Percentiles rank a stretch among this genome's conserved stretches.
These are phyloP conservation scores for Opisthograptis luteolata DNA, from an alignment of 2,888 invertebrate species.

Conservation along the genomic window DNA sequence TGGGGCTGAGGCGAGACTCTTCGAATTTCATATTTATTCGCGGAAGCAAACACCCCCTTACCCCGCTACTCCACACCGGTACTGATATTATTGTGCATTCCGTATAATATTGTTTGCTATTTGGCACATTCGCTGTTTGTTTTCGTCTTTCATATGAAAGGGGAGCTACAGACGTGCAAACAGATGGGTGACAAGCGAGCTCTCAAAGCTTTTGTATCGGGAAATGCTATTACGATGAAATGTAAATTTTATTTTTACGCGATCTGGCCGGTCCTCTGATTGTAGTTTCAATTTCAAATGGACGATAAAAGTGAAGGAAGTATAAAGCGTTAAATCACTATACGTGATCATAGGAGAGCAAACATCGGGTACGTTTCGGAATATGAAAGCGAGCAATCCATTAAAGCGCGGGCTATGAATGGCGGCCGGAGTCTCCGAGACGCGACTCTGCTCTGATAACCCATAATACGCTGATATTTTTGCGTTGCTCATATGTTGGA, in stretches of 20 bases:
- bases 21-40: slow-evolving; percentile 85
- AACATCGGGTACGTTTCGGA: slow-evolving; percentile 71
- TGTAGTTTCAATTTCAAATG: slow-evolving; percentile 41
- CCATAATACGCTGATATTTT: slow-evolving; percentile 84
- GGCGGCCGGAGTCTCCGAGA: slow-evolving; percentile 68
- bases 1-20: slow-evolving; percentile 73
- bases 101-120: slow-evolving; percentile 85
- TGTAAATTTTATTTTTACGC: slow-evolving; percentile 62
- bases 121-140: slow-evolving; percentile 84
- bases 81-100: slow-evolving; percentile 85
- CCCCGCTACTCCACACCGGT: slow-evolving; percentile 76
- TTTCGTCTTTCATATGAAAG: slow-evolving; percentile 83
- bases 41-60: slow-evolving; percentile 74
- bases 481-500: slow-evolving; percentile 84
- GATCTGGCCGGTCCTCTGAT: slow-evolving; percentile 29
- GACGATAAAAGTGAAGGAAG: slow-evolving; percentile 44
- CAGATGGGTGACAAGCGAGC: slow-evolving; percentile 75
- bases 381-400: slow-evolving; percentile 83
- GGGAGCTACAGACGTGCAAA: slow-evolving; percentile 80
- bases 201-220: slow-evolving; percentile 67
- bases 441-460: slow-evolving; percentile 80
- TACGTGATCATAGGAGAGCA: slow-evolving; percentile 74
- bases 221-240: slow-evolving; percentile 69
- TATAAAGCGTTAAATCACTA: slow-evolving; percentile 70
- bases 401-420: slow-evolving; percentile 76